A percentile compares a stretch with the other conserved stretches of the same genome.
These are phyloP conservation scores for Ochotona princeps DNA, from an alignment of 2,113 vertebrate species.

Conservation along the genomic window DNA sequence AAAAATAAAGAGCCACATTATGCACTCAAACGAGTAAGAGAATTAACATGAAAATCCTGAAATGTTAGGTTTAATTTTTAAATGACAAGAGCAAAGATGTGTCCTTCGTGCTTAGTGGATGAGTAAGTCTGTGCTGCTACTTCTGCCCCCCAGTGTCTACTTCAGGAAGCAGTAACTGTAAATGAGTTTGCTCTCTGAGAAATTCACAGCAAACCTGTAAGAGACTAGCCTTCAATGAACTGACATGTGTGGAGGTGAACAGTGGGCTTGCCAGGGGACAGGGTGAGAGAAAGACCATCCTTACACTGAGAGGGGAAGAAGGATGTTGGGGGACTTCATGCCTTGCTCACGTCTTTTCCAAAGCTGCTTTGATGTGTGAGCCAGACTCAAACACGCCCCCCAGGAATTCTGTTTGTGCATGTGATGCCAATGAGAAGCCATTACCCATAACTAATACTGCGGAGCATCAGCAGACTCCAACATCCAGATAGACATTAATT, in stretches of 20 bases:
- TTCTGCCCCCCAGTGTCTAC: background rate
- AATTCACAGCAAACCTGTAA: background rate
- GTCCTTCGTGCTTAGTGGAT: background rate
- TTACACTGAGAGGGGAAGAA: background rate
- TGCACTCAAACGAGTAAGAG: background rate
- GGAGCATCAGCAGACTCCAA: background rate
- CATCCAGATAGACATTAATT: background rate
- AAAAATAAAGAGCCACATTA: background rate
- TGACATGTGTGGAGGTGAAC: no score
- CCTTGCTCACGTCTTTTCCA: no score
- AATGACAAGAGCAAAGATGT: background rate
- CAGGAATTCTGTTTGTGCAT: background rate
- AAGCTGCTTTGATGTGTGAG: background rate
- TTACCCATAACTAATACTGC: background rate
- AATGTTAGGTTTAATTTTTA: background rate
- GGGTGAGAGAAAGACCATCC: background rate
- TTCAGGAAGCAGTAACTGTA: background rate
- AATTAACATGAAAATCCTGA: background rate
- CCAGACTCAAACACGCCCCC: background rate
- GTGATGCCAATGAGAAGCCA: background rate
- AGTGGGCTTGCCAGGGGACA: fast-evolving
- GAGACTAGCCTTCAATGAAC: background rate
- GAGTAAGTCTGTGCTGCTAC: background rate
- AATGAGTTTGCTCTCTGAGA: background rate
- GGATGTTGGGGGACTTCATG: background rate